Conservation (phyloP, 1,140 invertebrate genomes). For the Adoxophyes honmai region DNA sequence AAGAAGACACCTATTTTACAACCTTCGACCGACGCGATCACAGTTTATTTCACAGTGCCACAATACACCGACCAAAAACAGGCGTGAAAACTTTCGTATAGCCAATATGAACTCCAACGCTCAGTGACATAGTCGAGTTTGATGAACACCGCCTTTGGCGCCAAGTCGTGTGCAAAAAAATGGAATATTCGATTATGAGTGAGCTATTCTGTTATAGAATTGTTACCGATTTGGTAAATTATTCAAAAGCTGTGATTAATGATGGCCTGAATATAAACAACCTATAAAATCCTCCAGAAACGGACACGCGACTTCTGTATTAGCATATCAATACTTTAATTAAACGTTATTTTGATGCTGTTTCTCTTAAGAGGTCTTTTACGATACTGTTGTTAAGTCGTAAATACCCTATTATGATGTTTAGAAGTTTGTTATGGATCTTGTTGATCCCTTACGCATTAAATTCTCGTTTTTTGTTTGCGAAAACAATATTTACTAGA, state of each 20-base stretch:
- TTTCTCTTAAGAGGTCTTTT: background rate
- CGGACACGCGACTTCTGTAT: constrained; percentile 33
- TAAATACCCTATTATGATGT: background rate
- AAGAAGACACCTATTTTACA: background rate
- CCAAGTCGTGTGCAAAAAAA: constrained; percentile 30
- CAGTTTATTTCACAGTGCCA: background rate
- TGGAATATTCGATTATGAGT: constrained; percentile 27
- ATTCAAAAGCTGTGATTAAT: constrained; percentile 42
- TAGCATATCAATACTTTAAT: constrained; percentile 31
- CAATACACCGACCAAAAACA: background rate
- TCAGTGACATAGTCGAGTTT: constrained; percentile 21
- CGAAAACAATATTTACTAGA: background rate
- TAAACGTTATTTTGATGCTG: background rate
- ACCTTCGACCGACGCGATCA: background rate
- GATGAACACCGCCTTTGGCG: constrained; percentile 26
- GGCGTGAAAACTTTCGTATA: background rate
- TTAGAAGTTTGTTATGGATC: background rate
- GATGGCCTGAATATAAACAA: constrained; percentile 40
- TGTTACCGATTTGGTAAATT: constrained; percentile 39
- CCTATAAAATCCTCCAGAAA: constrained; percentile 30
- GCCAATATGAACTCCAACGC: constrained; percentile 5
- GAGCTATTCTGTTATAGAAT: constrained; percentile 1
- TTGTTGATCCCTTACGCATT: background rate
- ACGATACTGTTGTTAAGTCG: background rate
- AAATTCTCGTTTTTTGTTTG: constrained; percentile 1